phyloP scores from a whole-genome alignment of 2,888 invertebrate genomes.

The Alsophila aescularia region DNA sequence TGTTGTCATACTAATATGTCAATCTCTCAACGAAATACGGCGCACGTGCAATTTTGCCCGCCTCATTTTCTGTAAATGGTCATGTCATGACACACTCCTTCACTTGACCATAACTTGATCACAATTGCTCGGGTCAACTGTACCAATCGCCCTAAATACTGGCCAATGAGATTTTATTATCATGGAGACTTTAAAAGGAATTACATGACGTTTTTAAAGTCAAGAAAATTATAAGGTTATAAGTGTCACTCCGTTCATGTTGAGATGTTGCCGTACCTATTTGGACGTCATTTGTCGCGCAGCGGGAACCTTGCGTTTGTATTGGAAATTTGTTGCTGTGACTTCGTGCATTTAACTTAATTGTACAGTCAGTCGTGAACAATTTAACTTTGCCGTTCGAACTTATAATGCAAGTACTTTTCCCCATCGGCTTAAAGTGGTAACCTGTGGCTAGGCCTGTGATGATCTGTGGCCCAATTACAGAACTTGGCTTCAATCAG shows the following conservation, averaged over 20 bases:
- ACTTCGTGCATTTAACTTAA: neutral
- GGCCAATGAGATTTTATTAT: conserved; percentile 12
- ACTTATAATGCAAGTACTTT: too few relatives aligned
- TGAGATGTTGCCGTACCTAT: neutral
- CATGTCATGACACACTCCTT: conserved; percentile 48
- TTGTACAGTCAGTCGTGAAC: too few relatives aligned
- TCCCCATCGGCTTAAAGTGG: too few relatives aligned
- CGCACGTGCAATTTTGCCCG: conserved; percentile 30
- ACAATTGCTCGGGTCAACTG: neutral
- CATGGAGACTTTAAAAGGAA: conserved; percentile 6
- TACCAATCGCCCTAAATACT: conserved; percentile 13
- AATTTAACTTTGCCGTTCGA: too few relatives aligned
- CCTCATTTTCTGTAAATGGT: conserved; percentile 50
- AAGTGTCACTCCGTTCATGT: neutral
- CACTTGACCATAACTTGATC: neutral
- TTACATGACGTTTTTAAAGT: neutral
- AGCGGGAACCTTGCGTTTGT: neutral
- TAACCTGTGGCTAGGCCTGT: too few relatives aligned
- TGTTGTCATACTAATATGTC: conserved; percentile 6
- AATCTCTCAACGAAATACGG: conserved; percentile 10
- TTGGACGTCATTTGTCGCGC: neutral
- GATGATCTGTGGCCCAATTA: too few relatives aligned
- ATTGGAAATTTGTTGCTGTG: neutral
- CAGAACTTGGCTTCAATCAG: too few relatives aligned
- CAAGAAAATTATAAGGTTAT: neutral